Evolutionary conservation across 2,797 vertebrate genomes (phyloP), one percentile per base, ranked within the genome.

Genomic region (Dryobates pubescens): DNA sequence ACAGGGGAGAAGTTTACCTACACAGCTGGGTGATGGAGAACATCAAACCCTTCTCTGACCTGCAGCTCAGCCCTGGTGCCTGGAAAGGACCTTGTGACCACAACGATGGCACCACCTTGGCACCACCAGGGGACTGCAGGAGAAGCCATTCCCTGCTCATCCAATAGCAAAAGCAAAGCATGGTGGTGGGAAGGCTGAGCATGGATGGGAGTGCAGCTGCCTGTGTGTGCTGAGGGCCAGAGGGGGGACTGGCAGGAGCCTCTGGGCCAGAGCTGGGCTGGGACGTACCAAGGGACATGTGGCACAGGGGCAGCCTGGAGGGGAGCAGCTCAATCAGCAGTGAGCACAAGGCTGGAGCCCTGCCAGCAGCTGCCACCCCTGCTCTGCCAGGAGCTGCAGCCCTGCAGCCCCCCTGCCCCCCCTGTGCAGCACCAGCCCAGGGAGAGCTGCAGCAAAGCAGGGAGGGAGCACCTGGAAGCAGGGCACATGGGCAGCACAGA

Each of bases 291-390:
- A 68, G 27, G 74, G 38, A 90, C 91, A 93, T 72, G 88, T 93
- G 79, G 63, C 43, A 34, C 59, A 20, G 64, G 17, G 72, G 56
- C n/a, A 88, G 49, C 64, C 84, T 36, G 81, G 58, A 93, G 83
- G 72, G 86, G 38, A 72, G 77, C 34, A 80, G 86, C 92, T 77
- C 74, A 90, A 77, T 70, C 86, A 78, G 84, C 43, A 56, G 77
- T 4, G 11, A 89, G 89, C 0, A 5, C 56, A 45, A 4, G 81
- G 78, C 88, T 95, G 94, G 93, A 94, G 59, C 30, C 38, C 58
- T 0, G 78, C 90, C 94, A 94, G 95, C 95, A 95, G 83, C 86
- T 95, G 95, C 94, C 93, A 82, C 69, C 82, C n/a, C 95, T 94
- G 93, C 78, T 90, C 78, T 43, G 3, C 38, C 20, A 67, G 92